Conservation (phyloP, 2,113 vertebrate genomes). For the Aramus guarauna region DNA sequence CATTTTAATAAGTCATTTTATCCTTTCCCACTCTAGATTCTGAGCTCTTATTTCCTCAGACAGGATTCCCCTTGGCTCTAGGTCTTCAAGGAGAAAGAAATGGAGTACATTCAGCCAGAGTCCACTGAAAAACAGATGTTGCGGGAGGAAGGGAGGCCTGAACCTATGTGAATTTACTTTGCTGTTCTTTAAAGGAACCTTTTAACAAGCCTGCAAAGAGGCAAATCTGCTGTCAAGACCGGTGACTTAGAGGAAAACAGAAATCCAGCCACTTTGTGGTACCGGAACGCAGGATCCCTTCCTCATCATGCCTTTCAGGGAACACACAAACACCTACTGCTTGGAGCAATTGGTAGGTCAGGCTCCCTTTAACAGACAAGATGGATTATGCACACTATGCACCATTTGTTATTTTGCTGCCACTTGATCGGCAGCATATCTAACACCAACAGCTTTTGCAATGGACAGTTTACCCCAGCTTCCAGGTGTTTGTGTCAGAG, state of each 20-base stretch:
- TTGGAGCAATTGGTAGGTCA: not conserved
- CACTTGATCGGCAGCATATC: not conserved
- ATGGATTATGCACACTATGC: not conserved
- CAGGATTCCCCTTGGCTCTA: conserved; percentile 11
- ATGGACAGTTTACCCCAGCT: not conserved
- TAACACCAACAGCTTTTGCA: not conserved
- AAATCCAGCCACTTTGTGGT: not conserved
- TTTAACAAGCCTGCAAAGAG: not conserved
- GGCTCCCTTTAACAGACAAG: not conserved
- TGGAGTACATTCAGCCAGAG: not conserved
- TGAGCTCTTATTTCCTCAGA: conserved; percentile 1
- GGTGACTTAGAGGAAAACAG: not conserved
- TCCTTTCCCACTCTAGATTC: not conserved
- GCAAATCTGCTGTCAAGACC: not conserved
- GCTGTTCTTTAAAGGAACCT: not conserved
- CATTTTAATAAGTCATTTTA: not conserved
- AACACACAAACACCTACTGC: not conserved
- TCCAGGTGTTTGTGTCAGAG: not conserved
- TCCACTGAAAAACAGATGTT: not conserved
- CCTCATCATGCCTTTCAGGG: not conserved
- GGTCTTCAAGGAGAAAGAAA: conserved; percentile 20
- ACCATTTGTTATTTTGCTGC: conserved; percentile 25
- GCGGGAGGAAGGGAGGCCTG: not conserved
- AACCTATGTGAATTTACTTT: not conserved
- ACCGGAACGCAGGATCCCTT: not conserved